These are phyloP conservation scores for Eubasilissa splendida DNA, from an alignment of 2,888 invertebrate species.

Conservation along the genomic window DNA sequence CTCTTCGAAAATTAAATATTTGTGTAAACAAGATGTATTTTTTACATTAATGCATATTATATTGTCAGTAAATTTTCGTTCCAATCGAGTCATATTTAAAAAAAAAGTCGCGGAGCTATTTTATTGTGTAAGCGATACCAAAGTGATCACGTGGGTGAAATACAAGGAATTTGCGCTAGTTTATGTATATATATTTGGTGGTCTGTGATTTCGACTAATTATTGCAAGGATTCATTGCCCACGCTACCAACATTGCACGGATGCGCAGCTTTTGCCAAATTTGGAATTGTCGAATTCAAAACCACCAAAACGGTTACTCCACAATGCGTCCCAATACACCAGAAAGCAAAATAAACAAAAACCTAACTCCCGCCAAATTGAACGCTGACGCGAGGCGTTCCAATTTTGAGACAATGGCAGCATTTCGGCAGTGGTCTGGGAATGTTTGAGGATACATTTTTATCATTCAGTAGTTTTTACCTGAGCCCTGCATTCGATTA, in stretches of 20 bases:
- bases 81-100: no score
- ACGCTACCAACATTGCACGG: background rate
- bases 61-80: no score
- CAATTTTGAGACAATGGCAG: slow-evolving; percentile 55
- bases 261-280: slow-evolving; percentile 46
- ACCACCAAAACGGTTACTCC: slow-evolving; percentile 42
- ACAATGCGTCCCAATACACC: slow-evolving; percentile 46
- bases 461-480: slow-evolving; percentile 52
- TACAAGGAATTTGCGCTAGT: no score
- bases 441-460: slow-evolving; percentile 49
- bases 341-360: slow-evolving; percentile 43
- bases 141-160: no score
- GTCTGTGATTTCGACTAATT: background rate
- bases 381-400: slow-evolving; percentile 45
- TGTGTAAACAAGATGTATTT: no score
- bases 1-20: no score
- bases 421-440: slow-evolving; percentile 50
- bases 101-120: no score
- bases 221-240: background rate
- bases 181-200: no score
- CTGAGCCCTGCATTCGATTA: slow-evolving; percentile 3
- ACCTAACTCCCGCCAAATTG: slow-evolving; percentile 36
- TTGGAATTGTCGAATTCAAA: slow-evolving; percentile 47
- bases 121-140: no score
- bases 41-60: no score